A percentile compares a stretch with the other conserved stretches of the same genome.
phyloP scores from a whole-genome alignment of 2,888 invertebrate genomes.

The Xylophagus ater region DNA sequence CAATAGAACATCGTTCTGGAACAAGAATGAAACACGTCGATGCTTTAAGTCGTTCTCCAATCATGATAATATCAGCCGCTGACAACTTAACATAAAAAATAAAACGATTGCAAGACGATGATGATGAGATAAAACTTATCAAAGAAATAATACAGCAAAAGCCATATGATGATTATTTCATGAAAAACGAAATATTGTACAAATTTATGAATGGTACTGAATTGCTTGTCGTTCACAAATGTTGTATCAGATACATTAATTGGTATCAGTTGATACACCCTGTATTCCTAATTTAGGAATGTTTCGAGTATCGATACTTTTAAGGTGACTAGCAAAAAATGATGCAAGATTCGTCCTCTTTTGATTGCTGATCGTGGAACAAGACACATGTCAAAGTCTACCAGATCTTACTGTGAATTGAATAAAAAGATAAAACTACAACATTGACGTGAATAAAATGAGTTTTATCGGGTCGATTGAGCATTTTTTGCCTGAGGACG shows the following conservation, averaged over 20 bases:
- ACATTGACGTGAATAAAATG: no score
- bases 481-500: no score
- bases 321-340: no score
- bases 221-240: conserved; percentile 13
- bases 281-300: no score
- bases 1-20: conserved; percentile 19
- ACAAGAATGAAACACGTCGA: conserved; percentile 17
- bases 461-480: no score
- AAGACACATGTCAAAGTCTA: no score
- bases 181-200: conserved; percentile 10
- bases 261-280: no score
- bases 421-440: not conserved
- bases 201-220: conserved; percentile 6
- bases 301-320: no score
- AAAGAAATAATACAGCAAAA: not conserved
- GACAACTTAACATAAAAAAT: not conserved
- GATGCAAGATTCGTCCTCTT: no score
- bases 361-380: no score
- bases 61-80: not conserved
- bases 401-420: conserved; percentile 5
- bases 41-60: conserved; percentile 16
- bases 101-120: not conserved
- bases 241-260: not conserved
- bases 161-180: conserved; percentile 2
- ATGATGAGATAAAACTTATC: not conserved